These are phyloP conservation scores for Erpetoichthys calabaricus DNA, from an alignment of 2,797 vertebrate genomes.

Conservation along the genomic window DNA sequence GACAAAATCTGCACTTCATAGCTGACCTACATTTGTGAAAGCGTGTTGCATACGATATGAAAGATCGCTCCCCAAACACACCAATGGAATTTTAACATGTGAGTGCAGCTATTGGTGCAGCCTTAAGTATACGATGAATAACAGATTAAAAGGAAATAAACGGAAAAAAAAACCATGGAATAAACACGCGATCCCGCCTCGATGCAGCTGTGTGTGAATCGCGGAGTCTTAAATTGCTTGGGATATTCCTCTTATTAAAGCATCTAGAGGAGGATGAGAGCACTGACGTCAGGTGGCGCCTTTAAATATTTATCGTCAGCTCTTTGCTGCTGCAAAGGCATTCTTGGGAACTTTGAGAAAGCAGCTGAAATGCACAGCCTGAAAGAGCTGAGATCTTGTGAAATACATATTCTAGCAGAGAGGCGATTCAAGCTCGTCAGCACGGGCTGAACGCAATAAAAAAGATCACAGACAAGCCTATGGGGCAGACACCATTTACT, in stretches of 20 bases:
- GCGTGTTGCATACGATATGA: too few species aligned
- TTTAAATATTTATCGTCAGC: constrained; percentile 54
- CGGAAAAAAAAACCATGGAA: too few species aligned
- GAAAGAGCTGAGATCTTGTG: constrained; percentile 10
- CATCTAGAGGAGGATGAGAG: constrained; percentile 36
- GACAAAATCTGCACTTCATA: too few species aligned
- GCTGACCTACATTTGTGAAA: too few species aligned
- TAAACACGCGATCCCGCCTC: too few species aligned
- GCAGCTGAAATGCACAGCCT: constrained; percentile 16
- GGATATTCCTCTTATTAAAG: constrained; percentile 32
- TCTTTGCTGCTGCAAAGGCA: constrained; percentile 22
- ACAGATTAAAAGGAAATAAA: too few species aligned
- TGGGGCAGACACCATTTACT: not conserved
- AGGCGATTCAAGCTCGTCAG: not conserved
- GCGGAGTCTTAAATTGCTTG: too few species aligned
- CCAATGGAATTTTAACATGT: too few species aligned
- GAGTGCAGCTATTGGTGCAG: too few species aligned
- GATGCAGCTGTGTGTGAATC: too few species aligned
- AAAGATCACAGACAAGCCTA: constrained; percentile 2
- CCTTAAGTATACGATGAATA: too few species aligned
- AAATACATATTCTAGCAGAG: constrained; percentile 9
- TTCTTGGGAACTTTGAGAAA: constrained; percentile 37
- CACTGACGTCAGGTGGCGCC: constrained; percentile 63
- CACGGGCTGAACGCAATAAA: not conserved
- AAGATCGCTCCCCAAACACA: too few species aligned